These are phyloP conservation scores for Nettapus auritus DNA, from an alignment of 2,113 vertebrate species.

Conservation along the genomic window DNA sequence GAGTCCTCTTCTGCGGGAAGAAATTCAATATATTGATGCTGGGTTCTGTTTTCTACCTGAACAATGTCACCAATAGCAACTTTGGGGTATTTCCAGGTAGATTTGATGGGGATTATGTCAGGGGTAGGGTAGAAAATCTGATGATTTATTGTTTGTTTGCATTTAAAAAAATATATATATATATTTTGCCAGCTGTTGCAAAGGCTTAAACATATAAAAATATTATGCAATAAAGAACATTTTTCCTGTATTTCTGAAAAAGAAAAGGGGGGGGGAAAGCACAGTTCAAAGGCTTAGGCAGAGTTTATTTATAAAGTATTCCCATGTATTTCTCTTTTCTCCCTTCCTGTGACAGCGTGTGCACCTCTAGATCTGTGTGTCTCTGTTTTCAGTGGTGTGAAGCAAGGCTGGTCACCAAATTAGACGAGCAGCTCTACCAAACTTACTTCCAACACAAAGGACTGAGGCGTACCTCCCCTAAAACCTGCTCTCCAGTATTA, in stretches of 20 bases:
- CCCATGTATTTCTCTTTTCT: neutral
- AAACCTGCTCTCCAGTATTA: neutral
- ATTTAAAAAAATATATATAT: neutral
- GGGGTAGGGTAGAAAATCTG: neutral
- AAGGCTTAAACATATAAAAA: neutral
- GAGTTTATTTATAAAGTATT: neutral
- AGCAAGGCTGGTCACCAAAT: neutral
- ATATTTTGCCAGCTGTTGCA: no score
- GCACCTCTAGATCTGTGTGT: neutral
- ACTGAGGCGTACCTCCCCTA: neutral
- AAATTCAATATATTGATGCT: accelerated
- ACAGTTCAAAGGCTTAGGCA: neutral
- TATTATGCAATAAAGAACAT: neutral
- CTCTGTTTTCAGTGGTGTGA: neutral
- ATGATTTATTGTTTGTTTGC: neutral
- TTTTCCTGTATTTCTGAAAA: neutral
- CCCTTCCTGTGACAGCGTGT: neutral
- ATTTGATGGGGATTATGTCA: neutral
- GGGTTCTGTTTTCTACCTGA: neutral
- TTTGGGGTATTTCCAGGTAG: neutral
- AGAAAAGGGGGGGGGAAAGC: neutral
- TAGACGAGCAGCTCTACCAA: neutral
- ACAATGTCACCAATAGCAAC: neutral
- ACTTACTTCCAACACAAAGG: neutral
- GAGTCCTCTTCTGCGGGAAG: neutral